phyloP scores from a whole-genome alignment of 2,113 vertebrate genomes.

The Catharus bicknelli region DNA sequence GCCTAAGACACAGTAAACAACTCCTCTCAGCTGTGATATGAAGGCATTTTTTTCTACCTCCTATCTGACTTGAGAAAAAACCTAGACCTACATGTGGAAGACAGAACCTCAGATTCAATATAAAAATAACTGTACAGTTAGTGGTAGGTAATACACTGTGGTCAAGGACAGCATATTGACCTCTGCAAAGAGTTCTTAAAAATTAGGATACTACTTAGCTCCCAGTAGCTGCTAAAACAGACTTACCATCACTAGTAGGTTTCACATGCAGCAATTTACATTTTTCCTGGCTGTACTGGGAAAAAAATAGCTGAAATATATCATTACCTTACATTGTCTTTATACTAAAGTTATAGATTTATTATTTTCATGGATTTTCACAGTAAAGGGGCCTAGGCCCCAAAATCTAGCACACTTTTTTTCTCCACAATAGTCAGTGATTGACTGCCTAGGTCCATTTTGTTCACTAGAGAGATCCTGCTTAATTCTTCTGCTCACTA shows the following conservation, averaged over 20 bases:
- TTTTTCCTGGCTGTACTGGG: not conserved
- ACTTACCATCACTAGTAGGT: not conserved
- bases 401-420: not conserved
- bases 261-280: not conserved
- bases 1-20: not conserved
- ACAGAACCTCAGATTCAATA: not conserved
- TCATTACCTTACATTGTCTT: not conserved
- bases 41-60: not conserved
- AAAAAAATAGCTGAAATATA: not conserved
- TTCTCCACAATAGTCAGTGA: not conserved
- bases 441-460: not conserved
- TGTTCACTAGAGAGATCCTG: not conserved
- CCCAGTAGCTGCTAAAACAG: not conserved
- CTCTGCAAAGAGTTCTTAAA: not conserved
- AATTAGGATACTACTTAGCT: not conserved
- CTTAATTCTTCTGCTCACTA: not conserved
- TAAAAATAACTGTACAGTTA: not conserved
- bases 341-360: not conserved
- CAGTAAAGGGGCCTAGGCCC: rapidly evolving
- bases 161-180: not conserved
- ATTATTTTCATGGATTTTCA: not conserved
- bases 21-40: not conserved
- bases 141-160: not conserved
- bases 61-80: not conserved
- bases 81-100: not conserved